phyloP scores from a whole-genome alignment of 2,113 vertebrate species.

The Neolamprologus fasciatus region DNA sequence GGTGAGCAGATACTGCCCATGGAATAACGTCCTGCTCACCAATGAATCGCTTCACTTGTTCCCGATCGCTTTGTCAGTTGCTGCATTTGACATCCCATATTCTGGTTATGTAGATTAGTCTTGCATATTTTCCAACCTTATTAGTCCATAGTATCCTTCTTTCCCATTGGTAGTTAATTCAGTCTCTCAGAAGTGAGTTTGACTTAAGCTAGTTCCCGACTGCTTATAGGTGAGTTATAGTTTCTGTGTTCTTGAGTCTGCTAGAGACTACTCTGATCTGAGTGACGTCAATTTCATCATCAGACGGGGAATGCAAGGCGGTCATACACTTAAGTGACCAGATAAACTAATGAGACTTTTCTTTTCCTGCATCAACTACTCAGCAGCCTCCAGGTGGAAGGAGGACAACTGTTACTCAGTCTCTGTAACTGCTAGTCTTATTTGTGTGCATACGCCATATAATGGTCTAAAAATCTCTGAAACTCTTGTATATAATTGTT shows the following conservation, averaged over 20 bases:
- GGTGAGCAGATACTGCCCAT: neutral
- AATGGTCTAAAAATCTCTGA: neutral
- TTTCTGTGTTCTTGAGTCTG: neutral
- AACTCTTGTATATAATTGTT: neutral
- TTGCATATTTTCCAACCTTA: neutral
- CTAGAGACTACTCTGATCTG: neutral
- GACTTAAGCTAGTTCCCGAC: neutral
- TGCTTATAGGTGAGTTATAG: neutral
- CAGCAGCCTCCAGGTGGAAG: neutral
- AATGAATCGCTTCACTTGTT: neutral
- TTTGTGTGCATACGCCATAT: neutral
- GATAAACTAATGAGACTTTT: neutral
- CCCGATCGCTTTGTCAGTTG: neutral
- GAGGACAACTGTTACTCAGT: neutral
- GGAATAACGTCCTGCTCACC: neutral
- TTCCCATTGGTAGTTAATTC: neutral
- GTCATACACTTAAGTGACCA: neutral
- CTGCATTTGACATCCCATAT: neutral
- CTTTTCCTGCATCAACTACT: neutral
- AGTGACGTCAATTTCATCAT: neutral
- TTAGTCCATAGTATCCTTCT: neutral
- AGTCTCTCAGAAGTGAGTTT: neutral
- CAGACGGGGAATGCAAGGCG: neutral
- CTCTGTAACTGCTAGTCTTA: neutral
- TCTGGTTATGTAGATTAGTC: neutral